Conservation (phyloP, 1,140 invertebrate genomes). For the Musca domestica region DNA sequence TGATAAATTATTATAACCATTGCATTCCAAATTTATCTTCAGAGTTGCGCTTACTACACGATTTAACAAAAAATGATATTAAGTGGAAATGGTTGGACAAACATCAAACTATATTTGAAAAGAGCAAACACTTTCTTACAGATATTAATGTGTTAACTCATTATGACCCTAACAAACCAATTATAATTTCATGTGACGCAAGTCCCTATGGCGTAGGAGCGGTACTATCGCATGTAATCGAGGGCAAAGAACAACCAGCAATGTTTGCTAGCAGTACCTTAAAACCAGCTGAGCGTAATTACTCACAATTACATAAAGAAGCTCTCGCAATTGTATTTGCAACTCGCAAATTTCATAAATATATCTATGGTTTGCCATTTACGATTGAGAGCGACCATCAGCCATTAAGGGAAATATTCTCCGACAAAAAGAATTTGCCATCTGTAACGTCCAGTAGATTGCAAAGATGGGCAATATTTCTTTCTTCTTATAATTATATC, state of each 20-base stretch:
- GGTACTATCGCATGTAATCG: conserved; percentile 27
- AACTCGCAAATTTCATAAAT: conserved; percentile 55
- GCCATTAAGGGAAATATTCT: conserved; percentile 38
- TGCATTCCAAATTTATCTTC: conserved; percentile 20
- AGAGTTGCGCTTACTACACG: background rate
- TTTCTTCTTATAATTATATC: conserved; percentile 33
- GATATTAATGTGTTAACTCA: conserved; percentile 21
- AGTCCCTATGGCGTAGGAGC: conserved; percentile 21
- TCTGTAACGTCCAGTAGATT: conserved; percentile 30
- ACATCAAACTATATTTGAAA: conserved; percentile 10
- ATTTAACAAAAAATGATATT: conserved; percentile 15
- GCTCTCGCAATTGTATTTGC: conserved; percentile 54
- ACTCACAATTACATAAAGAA: conserved; percentile 55
- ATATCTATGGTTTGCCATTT: conserved; percentile 46
- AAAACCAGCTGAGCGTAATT: conserved; percentile 29
- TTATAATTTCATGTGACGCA: conserved; percentile 25
- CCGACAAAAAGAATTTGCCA: conserved; percentile 31
- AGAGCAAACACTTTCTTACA: conserved; percentile 8
- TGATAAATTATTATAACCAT: conserved; percentile 24
- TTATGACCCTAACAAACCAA: conserved; percentile 28
- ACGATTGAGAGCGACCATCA: conserved; percentile 45
- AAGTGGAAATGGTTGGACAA: conserved; percentile 14
- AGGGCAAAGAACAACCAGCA: conserved; percentile 37
- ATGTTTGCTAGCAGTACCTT: conserved; percentile 27
- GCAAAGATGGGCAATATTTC: conserved; percentile 35